Evolutionary conservation across 2,113 vertebrate species (phyloP), one percentile per base, ranked within the genome.

Genomic region (Gasterosteus nipponicus): DNA sequence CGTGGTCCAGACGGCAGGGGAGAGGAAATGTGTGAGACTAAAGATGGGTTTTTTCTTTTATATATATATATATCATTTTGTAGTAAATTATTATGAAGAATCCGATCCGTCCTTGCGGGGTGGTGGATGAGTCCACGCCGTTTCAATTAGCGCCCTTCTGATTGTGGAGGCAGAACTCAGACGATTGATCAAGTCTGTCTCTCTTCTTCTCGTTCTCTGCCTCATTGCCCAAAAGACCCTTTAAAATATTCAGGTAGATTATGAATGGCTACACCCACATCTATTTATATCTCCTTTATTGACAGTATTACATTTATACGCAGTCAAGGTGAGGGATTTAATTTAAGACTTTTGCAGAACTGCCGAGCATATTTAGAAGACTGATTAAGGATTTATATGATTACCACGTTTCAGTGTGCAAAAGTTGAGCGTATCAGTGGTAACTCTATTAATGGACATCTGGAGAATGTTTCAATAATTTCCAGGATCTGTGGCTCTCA

Each of bases 211-310:
- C 80, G 82, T 73, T 74, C 75, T 61, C 65, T 80, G 81, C 83
- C 82, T 89, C 90, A 81, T 90, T 86, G 87, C 91, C 92, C 88
- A 90, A 93, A 93, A 92, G 91, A 92, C 75, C 89, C 91, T 90
- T 90, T 93, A 87, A 93, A 93, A 93, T 93, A 93, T 93, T 93
- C 91, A 93, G 91, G 90, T 93, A 88, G 89, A 91, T 93, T 92
- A 93, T 91, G 92, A 93, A 93, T 93, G 87, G 91, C 89, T 92
- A 90, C 87, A 89, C 83, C 81, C 80, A 66, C 72, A 86, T 91
- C 91, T 93, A 93, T 93, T 92, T 91, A 91, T 93, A 93, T 89
- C 91, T 81, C 74, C 89, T 88, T 90, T 93, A 93, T 93, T 93
- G 92, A 93, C 92, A 92, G 89, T 89, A 87, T 87, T 92, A 91